Base-by-base conservation (phyloP, 2,113 vertebrate species). In the Tetrax tetrax region DNA sequence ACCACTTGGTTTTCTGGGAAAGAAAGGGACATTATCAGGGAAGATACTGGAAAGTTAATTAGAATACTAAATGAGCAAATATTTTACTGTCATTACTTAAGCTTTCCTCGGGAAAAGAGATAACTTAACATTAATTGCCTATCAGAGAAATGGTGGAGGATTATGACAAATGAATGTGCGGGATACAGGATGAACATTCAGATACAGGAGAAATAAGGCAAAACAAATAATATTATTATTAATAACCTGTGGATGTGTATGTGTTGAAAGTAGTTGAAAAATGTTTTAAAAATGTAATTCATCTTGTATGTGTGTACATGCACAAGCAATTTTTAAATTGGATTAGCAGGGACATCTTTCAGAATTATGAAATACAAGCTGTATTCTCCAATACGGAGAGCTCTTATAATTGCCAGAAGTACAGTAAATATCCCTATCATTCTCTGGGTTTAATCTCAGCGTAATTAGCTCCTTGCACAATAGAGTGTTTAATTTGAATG, bases 391-490 rank as follows among this genome's bases (percentile, higher is more conserved):
- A 57, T 97, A 68, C 85, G 68, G 83, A 96, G 97, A 95, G 81
- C 95, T 92, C 89, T 90, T 95, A 65, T 96, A 96, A 97, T 98
- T 97, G 95, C 95, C 87, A 90, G 91, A 97, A 98, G 95, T 97
- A 97, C 90, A 97, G 96, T 97, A 96, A 97, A 97, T 96, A 93
- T 95, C 97, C 96, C 96, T 96, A 96, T 98, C 96, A 96, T 92
- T 98, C 97, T 98, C 97, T 96, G 84, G 87, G 93, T 97, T 98
- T 98, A 97, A 98, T 98, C 97, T 97, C 96, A 93, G 96, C 95
- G 95, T 98, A 98, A 98, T 98, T 98, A 98, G 97, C 97, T 97
- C 91, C 95, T 98, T 97, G 97, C 95, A 98, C 97, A 98, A 98
- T 98, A 97, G 97, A 97, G 90, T 97, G 95, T 98, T 98, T 98